Base-by-base conservation (phyloP, 2,888 invertebrate species). In the Congeria kusceri region DNA sequence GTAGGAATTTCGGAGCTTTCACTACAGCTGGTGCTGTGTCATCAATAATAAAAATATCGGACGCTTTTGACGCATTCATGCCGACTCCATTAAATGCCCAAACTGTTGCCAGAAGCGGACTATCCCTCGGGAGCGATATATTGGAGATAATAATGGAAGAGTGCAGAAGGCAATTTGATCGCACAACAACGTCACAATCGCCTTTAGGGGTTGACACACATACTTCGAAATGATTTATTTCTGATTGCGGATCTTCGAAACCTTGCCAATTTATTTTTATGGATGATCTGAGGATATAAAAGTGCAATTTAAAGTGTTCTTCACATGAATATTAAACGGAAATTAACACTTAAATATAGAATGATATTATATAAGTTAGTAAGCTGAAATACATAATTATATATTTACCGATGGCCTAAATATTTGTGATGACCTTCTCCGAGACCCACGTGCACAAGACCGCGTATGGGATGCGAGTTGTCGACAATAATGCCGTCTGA, bases 191-290 rank as follows among this genome's bases (percentile, higher is more conserved):
- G 46, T 83, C 79, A 62, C 83, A 83, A 5, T 15, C n/a, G 4
- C 25, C 20, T 18, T 67, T 39, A n/a, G 0, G 7, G 15, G 58
- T 59, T 15, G 68, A 68, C 23, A 77, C n/a, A 64, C 77, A 77
- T 9, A 56, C 68, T 23, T 72, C 64, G 46, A 63, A 73, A 39
- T 64, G 64, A 27, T 73, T 53, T 13, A 73, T 69, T n/a, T 63
- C 73, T n/a, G 77, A 77, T 28, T 77, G 72, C 15, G 72, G 72
- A 65, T 77, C 78, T 25, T 69, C 65, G 62, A 74, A 79, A 32
- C 62, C 65, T 56, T 46, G 13, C 83, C 84, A 69, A n/a, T 64
- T 59, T 5, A 71, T 28, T 9, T 70, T 57, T 3, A 75, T 13
- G 0, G 44, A 66, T 15, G 82, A 65, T 3, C 82, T 82, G 63